Base-by-base conservation (phyloP, 23 tunicate genomes). In the Trididemnum clinides region DNA sequence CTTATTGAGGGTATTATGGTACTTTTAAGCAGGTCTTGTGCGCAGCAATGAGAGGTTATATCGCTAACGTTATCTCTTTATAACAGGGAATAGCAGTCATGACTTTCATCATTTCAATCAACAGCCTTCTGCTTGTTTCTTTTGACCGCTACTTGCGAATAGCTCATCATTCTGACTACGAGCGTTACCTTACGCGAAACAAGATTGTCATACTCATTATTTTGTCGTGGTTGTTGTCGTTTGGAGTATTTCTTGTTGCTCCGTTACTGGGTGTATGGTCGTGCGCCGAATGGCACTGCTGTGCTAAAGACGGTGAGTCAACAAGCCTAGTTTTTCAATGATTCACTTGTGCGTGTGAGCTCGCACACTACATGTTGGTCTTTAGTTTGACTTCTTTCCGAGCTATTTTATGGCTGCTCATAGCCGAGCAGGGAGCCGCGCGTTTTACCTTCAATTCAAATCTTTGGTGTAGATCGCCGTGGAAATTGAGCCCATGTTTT, bases 131-230 rank as follows among this genome's bases (percentile, higher is more conserved):
- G 23, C 71, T 89, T 27, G 98, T 94, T n/a, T 94, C 98, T 0
- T 75, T 94, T 27, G 98, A 94, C 66, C 90, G 98, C 5, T 94
- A 85, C 34, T 35, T 94, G 28, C 88, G 98, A n/a, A 94, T 94
- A 28, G 87, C 86, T 35, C 90, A 73, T 4, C 89, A 94, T 70
- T 32, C 75, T 31, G 84, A 89, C 34, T 94, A 94, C 64, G 88
- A 81, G 33, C 58, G 82, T 33, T 10, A 81, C 12, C 71, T 94
- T 0, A 89, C 70, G 20, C 49, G 89, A 39, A 64, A 59, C 27
- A 39, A 27, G 54, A 69, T 87, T 27, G 33, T 94, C 22, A 22
- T 75, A 1, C 71, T 94, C 25, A 94, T 94, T 36, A 57, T 58
- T 19, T 25, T 75, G 21, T 85, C 94, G 3, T 94, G 98, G 98